Conservation (phyloP, 1,140 invertebrate species). For the Glossosoma conforme region DNA sequence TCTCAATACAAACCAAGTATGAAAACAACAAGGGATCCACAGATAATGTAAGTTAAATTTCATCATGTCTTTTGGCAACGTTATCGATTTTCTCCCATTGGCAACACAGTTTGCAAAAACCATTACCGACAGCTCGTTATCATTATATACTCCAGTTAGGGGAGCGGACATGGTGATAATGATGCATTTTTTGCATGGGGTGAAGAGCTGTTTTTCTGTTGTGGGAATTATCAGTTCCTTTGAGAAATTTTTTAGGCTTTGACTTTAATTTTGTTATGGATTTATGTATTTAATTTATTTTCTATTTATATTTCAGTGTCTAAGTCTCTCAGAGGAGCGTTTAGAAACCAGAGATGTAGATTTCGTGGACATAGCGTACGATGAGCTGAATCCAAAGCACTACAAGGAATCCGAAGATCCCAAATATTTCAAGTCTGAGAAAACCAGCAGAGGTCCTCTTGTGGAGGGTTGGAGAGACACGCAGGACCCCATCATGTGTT, state of each 20-base stretch:
- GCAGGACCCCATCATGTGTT: constrained; percentile 84
- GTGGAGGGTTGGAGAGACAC: constrained; percentile 74
- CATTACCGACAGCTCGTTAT: too few relatives aligned
- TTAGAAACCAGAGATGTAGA: constrained; percentile 70
- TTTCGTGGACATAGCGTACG: constrained; percentile 81
- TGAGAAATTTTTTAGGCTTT: too few relatives aligned
- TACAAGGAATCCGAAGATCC: constrained; percentile 88
- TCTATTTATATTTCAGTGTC: constrained; percentile 57
- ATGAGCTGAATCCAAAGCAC: constrained; percentile 77
- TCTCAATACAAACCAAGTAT: constrained; percentile 84
- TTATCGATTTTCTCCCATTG: too few relatives aligned
- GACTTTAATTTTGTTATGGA: not conserved
- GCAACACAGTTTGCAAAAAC: too few relatives aligned
- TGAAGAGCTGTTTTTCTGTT: too few relatives aligned
- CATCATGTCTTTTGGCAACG: not conserved
- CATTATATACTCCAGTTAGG: not conserved
- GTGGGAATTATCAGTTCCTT: too few relatives aligned
- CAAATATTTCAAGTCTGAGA: constrained; percentile 75
- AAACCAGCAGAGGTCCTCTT: constrained; percentile 77
- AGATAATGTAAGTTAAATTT: constrained; percentile 72
- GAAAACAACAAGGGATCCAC: constrained; percentile 84
- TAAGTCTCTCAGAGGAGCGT: constrained; percentile 69
- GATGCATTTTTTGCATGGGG: too few relatives aligned
- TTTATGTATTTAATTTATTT: constrained; percentile 5
- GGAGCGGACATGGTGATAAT: too few relatives aligned